These are phyloP conservation scores for Temnothorax rugatulus DNA, from an alignment of 2,888 invertebrate species.

Conservation along the genomic window DNA sequence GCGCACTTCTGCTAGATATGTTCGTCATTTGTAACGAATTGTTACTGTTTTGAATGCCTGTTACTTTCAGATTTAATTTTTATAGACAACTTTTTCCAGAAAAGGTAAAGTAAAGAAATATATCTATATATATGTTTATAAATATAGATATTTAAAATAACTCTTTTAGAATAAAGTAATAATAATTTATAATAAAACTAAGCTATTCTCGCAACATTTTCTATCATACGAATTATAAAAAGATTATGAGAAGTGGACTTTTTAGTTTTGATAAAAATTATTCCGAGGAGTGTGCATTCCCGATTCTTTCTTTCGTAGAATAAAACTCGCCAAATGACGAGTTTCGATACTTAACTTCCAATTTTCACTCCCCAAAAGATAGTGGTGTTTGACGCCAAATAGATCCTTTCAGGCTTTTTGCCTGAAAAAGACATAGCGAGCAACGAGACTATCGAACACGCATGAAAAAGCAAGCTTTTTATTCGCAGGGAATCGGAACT, in stretches of 20 bases:
- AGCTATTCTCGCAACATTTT: neutral
- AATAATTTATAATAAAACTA: neutral
- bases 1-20: neutral
- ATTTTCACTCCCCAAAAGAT: neutral
- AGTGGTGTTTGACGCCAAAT: neutral
- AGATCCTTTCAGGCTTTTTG: neutral
- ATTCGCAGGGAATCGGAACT: constrained; percentile 18
- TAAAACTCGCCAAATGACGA: neutral
- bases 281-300: neutral
- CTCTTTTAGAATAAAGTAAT: neutral
- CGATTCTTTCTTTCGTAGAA: neutral
- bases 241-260: neutral
- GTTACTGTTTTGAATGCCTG: neutral
- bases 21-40: neutral
- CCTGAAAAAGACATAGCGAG: neutral
- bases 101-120: neutral
- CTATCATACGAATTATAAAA: constrained; percentile 2
- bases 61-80: constrained; percentile 8
- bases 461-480: constrained; percentile 31
- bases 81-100: neutral
- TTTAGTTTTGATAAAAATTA: constrained; percentile 2
- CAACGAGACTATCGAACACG: neutral
- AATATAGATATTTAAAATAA: constrained; percentile 13
- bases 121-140: neutral
- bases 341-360: neutral